phyloP scores from a whole-genome alignment of 2,113 vertebrate genomes.

The Rhinichthys klamathensis region DNA sequence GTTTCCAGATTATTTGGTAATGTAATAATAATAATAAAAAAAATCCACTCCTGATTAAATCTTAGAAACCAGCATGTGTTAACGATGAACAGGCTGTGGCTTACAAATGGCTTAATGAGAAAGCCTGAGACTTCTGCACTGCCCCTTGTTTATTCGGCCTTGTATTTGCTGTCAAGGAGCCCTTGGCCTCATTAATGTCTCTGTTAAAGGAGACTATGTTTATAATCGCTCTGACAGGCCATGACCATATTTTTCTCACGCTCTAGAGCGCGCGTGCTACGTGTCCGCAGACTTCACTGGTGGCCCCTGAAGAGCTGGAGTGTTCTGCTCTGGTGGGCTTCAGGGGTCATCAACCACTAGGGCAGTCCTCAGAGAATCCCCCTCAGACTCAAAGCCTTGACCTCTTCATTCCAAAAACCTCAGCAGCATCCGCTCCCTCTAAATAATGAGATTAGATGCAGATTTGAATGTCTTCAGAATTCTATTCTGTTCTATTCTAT shows the following conservation, averaged over 20 bases:
- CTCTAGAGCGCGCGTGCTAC: constrained; percentile 61
- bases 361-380: constrained; percentile 59
- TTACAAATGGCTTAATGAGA: not conserved
- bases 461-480: not conserved
- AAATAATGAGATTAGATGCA: constrained; percentile 13
- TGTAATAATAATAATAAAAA: not conserved
- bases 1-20: constrained; percentile 46
- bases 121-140: not conserved
- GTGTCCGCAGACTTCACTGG: constrained; percentile 67
- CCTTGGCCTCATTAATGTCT: not conserved
- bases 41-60: not conserved
- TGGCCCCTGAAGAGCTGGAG: constrained; percentile 49
- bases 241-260: constrained; percentile 72
- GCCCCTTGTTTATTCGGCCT: constrained; percentile 9
- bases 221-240: constrained; percentile 22
- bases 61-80: not conserved
- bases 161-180: not conserved
- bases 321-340: constrained; percentile 59
- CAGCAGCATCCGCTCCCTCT: constrained; percentile 19
- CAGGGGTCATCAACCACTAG: constrained; percentile 48
- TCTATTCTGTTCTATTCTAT: not conserved
- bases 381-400: constrained; percentile 53
- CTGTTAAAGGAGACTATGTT: not conserved
- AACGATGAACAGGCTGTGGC: not conserved
- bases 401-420: constrained; percentile 61